A percentile compares a stretch with the other conserved stretches of the same genome.
phyloP scores from a whole-genome alignment of 2,113 vertebrate species.

The Callocephalon fimbriatum region DNA sequence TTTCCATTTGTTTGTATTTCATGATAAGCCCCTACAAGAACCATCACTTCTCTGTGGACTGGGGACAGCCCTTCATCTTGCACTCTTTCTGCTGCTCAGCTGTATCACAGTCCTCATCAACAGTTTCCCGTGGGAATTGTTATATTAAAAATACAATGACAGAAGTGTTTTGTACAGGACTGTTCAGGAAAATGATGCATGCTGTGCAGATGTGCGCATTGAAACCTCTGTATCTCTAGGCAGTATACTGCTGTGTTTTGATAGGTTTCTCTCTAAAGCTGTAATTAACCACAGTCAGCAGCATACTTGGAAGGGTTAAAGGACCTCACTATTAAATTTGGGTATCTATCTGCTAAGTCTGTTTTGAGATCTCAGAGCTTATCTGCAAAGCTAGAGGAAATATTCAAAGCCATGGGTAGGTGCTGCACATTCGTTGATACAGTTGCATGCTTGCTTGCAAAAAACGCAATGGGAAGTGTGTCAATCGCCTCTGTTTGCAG shows the following conservation, averaged over 20 bases:
- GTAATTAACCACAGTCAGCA: not conserved
- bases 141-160: constrained; percentile 52
- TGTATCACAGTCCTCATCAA: not conserved
- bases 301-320: constrained; percentile 29
- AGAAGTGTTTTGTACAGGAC: constrained; percentile 19
- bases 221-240: not conserved
- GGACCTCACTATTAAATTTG: not conserved
- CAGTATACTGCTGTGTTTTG: not conserved
- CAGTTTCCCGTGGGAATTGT: not conserved
- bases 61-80: not conserved
- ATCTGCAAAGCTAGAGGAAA: not conserved
- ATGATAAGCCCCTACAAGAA: not conserved
- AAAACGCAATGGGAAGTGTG: not conserved
- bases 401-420: not conserved
- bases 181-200: not conserved
- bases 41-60: not conserved
- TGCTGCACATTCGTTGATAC: not conserved
- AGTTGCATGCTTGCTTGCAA: constrained; percentile 10
- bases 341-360: too few relatives aligned
- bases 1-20: not conserved
- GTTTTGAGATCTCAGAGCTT: too few relatives aligned
- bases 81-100: not conserved
- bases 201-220: not conserved
- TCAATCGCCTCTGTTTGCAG: constrained; percentile 11
- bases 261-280: not conserved